phyloP scores from a whole-genome alignment of 1,140 invertebrate genomes.

The Galleria mellonella region DNA sequence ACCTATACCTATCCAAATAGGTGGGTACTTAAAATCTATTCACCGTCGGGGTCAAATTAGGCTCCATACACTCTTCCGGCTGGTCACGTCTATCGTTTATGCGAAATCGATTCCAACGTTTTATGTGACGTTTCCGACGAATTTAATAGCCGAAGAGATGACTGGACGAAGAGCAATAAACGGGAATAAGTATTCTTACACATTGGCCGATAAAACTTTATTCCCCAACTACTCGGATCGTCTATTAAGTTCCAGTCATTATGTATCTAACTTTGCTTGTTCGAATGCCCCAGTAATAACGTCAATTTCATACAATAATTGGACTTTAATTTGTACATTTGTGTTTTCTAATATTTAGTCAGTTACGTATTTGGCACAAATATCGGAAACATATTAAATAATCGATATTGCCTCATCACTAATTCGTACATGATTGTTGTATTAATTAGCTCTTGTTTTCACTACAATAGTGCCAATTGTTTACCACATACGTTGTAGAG shows the following conservation, averaged over 20 bases:
- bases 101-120: conserved; percentile 67
- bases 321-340: conserved; percentile 9
- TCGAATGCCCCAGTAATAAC: conserved; percentile 14
- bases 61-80: conserved; percentile 39
- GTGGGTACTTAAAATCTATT: background rate
- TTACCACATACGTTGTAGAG: conserved; percentile 26
- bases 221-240: conserved; percentile 31
- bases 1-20: too few relatives aligned
- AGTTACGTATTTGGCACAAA: background rate
- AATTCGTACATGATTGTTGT: conserved; percentile 6
- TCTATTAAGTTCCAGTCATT: conserved; percentile 22
- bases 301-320: conserved; percentile 12
- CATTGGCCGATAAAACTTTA: conserved; percentile 57
- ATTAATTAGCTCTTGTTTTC: conserved; percentile 20
- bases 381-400: background rate
- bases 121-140: conserved; percentile 65
- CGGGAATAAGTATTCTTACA: conserved; percentile 63
- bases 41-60: conserved; percentile 34
- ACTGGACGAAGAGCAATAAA: conserved; percentile 65
- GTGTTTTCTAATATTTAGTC: background rate
- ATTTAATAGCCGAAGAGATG: conserved; percentile 64
- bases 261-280: conserved; percentile 12
- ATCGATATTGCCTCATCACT: background rate
- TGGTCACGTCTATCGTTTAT: conserved; percentile 68
- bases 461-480: conserved; percentile 29